Evolutionary conservation across 2,888 invertebrate species (phyloP).

Genomic region (Azorinus chamasolen): DNA sequence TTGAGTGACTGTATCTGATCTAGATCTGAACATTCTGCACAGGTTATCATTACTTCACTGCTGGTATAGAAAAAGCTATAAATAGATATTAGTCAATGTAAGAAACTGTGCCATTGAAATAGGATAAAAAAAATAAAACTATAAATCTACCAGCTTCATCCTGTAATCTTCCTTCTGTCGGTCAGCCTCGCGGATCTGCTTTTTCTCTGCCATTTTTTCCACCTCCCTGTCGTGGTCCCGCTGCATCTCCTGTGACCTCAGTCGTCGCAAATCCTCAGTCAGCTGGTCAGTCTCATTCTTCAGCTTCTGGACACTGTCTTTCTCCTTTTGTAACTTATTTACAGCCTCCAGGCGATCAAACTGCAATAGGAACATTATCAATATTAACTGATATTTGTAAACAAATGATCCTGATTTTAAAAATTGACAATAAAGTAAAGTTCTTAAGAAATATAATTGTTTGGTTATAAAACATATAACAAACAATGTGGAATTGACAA

Average conservation of each 20-base stretch:
- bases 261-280: constrained; percentile 65
- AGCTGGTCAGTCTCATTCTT: constrained; percentile 76
- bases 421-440: too few relatives aligned
- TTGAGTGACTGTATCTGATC: too few relatives aligned
- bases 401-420: too few relatives aligned
- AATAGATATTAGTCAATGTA: too few relatives aligned
- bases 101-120: too few relatives aligned
- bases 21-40: too few relatives aligned
- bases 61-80: too few relatives aligned
- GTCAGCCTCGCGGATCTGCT: constrained; percentile 68
- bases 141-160: constrained; percentile 79
- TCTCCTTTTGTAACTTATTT: constrained; percentile 74
- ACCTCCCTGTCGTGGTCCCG: constrained; percentile 67
- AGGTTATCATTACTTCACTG: too few relatives aligned
- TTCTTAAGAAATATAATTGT: too few relatives aligned
- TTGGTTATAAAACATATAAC: too few relatives aligned
- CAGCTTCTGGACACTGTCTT: constrained; percentile 69
- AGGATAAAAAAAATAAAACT: too few relatives aligned
- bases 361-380: constrained; percentile 56
- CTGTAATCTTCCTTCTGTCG: constrained; percentile 74
- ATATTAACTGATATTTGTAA: background rate
- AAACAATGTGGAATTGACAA: too few relatives aligned
- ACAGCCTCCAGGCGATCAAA: constrained; percentile 75
- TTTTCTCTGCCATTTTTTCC: constrained; percentile 66
- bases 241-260: constrained; percentile 68